These are phyloP conservation scores for Parelbella ahira DNA, from an alignment of 2,888 invertebrate genomes.

Conservation along the genomic window DNA sequence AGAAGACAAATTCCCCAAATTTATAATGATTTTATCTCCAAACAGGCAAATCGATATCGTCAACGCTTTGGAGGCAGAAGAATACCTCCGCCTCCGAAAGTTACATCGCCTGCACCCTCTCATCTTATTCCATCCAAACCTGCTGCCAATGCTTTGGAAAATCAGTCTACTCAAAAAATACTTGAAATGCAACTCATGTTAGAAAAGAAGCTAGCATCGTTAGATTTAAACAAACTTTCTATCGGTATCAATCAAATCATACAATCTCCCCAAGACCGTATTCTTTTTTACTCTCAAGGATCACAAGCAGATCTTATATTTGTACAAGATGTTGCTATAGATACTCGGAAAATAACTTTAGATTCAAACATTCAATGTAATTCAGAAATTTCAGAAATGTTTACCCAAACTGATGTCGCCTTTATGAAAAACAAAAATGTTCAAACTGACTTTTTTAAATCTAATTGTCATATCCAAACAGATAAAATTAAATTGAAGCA, in stretches of 20 bases:
- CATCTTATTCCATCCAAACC: conserved; percentile 45
- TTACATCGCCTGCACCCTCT: conserved; percentile 49
- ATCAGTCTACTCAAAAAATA: conserved; percentile 56
- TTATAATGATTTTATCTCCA: conserved; percentile 50
- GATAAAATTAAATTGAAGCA: conserved; percentile 52
- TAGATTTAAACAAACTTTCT: conserved; percentile 55
- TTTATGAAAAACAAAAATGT: conserved; percentile 60
- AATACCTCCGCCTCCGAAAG: conserved; percentile 51
- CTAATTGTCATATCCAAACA: conserved; percentile 55
- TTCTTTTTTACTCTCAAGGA: conserved; percentile 58
- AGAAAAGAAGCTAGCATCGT: conserved; percentile 60
- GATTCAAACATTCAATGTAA: conserved; percentile 62
- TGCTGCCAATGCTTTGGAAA: conserved; percentile 45
- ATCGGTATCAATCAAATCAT: conserved; percentile 60
- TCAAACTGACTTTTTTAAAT: conserved; percentile 50
- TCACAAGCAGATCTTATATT: conserved; percentile 67
- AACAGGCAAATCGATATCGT: conserved; percentile 76
- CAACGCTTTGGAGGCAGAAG: conserved; percentile 65
- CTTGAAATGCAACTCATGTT: conserved; percentile 68
- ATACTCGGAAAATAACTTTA: conserved; percentile 61
- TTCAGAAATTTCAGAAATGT: conserved; percentile 56
- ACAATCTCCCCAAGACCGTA: conserved; percentile 64
- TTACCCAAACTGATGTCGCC: conserved; percentile 58
- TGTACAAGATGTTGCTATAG: conserved; percentile 59
- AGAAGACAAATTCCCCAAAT: too few species aligned